phyloP scores from a whole-genome alignment of 2,888 invertebrate genomes.

The Desoria tigrina region DNA sequence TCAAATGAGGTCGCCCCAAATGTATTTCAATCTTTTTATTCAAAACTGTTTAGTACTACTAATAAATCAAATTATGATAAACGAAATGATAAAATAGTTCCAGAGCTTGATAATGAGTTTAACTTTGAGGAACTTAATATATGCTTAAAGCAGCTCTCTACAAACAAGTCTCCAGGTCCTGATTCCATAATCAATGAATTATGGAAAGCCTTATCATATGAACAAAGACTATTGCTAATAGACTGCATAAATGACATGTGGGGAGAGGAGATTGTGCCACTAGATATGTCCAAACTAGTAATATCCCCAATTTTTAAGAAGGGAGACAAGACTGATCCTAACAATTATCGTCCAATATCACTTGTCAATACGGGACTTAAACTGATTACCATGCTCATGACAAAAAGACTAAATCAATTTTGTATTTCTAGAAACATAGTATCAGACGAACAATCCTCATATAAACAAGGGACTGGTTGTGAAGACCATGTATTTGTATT shows the following conservation, averaged over 20 bases:
- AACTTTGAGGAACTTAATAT: background rate
- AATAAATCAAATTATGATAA: background rate
- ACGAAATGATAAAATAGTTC: background rate
- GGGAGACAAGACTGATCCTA: background rate
- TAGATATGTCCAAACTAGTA: conserved; percentile 17
- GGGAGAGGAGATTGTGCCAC: conserved; percentile 1
- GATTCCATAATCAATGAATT: background rate
- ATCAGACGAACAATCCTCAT: conserved; percentile 21
- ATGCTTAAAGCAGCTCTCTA: background rate
- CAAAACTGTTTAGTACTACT: background rate
- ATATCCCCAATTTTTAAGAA: conserved; percentile 26
- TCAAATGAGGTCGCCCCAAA: no score
- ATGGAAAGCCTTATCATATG: background rate
- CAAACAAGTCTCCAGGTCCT: background rate
- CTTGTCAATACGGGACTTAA: conserved; percentile 16
- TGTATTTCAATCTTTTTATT: background rate
- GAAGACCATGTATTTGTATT: conserved; percentile 24
- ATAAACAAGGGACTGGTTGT: conserved; percentile 24
- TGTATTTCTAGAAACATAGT: conserved; percentile 8
- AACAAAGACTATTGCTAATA: background rate
- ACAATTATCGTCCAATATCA: conserved; percentile 26
- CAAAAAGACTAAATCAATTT: conserved; percentile 12
- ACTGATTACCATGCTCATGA: conserved; percentile 14
- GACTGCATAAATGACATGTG: conserved; percentile 3
- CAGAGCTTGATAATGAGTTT: background rate